Evolutionary conservation across 30 jellyfish, hydroid and myxozoan species (phyloP), one percentile per base, ranked within the genome.

Genomic region (Hydractinia symbiolongicarpus): DNA sequence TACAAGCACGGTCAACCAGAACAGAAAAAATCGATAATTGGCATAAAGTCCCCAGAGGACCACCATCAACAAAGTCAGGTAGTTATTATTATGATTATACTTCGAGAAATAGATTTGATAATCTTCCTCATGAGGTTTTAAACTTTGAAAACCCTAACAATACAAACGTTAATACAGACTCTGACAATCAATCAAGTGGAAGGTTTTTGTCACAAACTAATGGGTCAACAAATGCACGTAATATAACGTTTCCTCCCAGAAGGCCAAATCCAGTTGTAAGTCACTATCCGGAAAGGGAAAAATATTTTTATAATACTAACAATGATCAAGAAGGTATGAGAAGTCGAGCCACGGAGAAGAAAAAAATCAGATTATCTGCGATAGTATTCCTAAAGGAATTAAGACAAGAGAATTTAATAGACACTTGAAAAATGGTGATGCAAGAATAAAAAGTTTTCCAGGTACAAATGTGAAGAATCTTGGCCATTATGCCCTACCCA

Each of bases 401-500:
- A 58, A 58, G 19, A 58, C 69, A 58, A 58, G 69, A 58, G 69
- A 58, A 58, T 16, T 58, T 58, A 58, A 58, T 16, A 58, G 69
- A 58, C 69, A 58, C 69, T 16, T 58, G 19, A 58, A 58, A 58
- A 58, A 58, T 11, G 19, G 15, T 13, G 69, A 13, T 13, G 69
- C 69, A 16, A 13, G 19, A 58, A 16, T 11, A 58, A 58, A 58
- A 58, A 1, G 15, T 58, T 58, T 11, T 58, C 69, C 69, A 58
- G 69, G 69, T 58, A 16, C 69, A 58, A 58, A 58, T 58, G 69
- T 13, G 69, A 58, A 58, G 69, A 58, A 58, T 58, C 15, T 58
- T 58, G 69, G 69, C 69, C 69, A 58, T 58, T 13, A 58, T 16
- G 69, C 69, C 69, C 69, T 58, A 13, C 69, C 69, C 69, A 58